phyloP scores from a whole-genome alignment of 2,797 vertebrate species.

The Syngnathus rostellatus region DNA sequence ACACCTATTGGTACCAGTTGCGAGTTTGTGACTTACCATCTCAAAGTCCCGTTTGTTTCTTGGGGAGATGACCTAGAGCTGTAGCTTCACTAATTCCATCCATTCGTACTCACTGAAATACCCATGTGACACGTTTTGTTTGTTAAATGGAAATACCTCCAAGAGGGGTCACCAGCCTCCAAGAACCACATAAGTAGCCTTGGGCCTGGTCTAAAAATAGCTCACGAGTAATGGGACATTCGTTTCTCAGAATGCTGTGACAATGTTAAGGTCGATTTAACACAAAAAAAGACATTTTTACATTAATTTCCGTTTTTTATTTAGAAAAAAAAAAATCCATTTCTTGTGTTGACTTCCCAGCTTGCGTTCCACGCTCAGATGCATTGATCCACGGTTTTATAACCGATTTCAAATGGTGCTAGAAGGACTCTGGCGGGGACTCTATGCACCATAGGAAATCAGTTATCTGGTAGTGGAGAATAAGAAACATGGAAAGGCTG shows the following conservation, averaged over 20 bases:
- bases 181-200: no score
- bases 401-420: conserved; percentile 99
- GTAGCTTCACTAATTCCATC: no score
- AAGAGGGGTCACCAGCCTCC: no score
- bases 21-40: neutral
- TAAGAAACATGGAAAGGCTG: conserved; percentile 5
- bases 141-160: no score
- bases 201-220: no score
- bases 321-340: neutral
- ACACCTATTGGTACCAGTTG: no score
- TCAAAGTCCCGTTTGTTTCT: neutral
- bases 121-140: no score
- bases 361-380: conserved; percentile 11
- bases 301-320: neutral
- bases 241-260: no score
- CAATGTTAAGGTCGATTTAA: no score
- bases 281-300: neutral
- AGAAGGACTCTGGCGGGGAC: conserved; percentile 79
- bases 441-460: conserved; percentile 99
- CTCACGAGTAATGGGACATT: no score
- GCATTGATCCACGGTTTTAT: conserved; percentile 86
- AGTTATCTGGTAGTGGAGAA: conserved; percentile 91
- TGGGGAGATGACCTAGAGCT: neutral
- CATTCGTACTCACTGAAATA: no score
- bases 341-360: neutral